phyloP scores from a whole-genome alignment of 2,888 invertebrate species.

The Arenicola marina region DNA sequence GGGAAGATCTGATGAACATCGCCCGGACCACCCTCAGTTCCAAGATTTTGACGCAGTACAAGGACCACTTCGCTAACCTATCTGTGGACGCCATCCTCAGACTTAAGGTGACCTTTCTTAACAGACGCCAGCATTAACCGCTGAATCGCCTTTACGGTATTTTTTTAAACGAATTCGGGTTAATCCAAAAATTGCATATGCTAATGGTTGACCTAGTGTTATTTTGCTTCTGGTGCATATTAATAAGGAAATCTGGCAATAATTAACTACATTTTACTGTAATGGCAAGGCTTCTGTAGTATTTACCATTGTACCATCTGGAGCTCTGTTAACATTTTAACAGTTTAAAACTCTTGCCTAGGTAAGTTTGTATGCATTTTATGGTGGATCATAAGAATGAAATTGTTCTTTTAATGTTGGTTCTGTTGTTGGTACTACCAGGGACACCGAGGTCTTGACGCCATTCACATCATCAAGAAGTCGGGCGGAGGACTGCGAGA shows the following conservation, averaged over 20 bases:
- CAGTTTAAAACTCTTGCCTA: too few species aligned
- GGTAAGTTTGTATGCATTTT: too few species aligned
- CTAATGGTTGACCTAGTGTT: too few species aligned
- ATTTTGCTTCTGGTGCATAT: too few species aligned
- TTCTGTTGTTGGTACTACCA: slow-evolving; percentile 11
- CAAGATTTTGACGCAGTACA: slow-evolving; percentile 96
- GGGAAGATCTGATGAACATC: slow-evolving; percentile 91
- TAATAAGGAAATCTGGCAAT: too few species aligned
- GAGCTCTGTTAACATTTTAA: too few species aligned
- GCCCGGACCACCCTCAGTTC: slow-evolving; percentile 97
- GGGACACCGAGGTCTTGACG: slow-evolving; percentile 70
- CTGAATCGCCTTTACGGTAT: not conserved
- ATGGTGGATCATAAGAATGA: too few species aligned
- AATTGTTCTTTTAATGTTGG: too few species aligned
- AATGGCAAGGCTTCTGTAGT: too few species aligned
- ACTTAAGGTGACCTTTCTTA: slow-evolving; percentile 68
- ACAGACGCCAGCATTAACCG: not conserved
- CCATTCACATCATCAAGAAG: slow-evolving; percentile 98
- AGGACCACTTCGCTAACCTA: slow-evolving; percentile 92
- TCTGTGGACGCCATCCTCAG: slow-evolving; percentile 95
- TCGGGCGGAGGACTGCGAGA: slow-evolving; percentile 90
- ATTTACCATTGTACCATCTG: too few species aligned
- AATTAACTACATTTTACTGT: too few species aligned
- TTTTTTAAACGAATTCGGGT: not conserved
- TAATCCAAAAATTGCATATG: too few species aligned